Evolutionary conservation across 2,888 invertebrate species (phyloP).

Genomic region (Andrena minutula): DNA sequence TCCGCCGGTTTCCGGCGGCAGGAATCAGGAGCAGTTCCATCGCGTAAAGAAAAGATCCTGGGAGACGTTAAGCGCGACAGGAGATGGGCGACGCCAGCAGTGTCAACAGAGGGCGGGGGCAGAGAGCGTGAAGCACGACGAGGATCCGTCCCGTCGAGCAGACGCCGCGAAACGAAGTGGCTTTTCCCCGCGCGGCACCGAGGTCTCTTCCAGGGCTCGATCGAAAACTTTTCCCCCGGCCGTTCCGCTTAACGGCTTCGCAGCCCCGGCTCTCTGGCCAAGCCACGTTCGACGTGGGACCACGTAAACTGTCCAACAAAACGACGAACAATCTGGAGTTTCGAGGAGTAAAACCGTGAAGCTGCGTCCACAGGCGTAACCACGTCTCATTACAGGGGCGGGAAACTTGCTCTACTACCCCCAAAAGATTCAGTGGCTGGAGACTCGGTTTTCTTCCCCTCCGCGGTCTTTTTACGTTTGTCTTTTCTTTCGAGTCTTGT

Average conservation of each 20-base stretch:
- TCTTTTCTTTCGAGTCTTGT: too few relatives aligned
- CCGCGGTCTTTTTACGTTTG: too few relatives aligned
- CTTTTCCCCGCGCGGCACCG: constrained; percentile 21
- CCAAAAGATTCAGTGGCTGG: constrained; percentile 5
- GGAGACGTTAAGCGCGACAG: constrained; percentile 21
- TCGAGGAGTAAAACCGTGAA: constrained; percentile 71
- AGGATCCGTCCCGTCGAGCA: constrained; percentile 8
- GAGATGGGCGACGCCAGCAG: constrained; percentile 1
- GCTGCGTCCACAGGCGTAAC: background rate
- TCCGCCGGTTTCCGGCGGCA: background rate
- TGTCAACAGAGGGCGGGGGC: constrained; percentile 9
- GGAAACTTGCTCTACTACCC: constrained; percentile 6
- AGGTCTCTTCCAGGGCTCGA: constrained; percentile 42
- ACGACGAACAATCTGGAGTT: constrained; percentile 70
- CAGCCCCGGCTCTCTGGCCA: background rate
- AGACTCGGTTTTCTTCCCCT: too few relatives aligned
- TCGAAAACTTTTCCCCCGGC: constrained; percentile 41
- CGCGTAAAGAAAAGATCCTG: background rate
- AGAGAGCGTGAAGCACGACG: background rate
- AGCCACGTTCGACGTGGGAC: constrained; percentile 3
- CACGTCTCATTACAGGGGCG: constrained; percentile 11
- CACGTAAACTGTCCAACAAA: constrained; percentile 71
- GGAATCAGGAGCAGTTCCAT: background rate
- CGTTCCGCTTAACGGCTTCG: constrained; percentile 14
- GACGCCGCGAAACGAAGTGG: constrained; percentile 15